A percentile compares a stretch with the other conserved stretches of the same genome.
Conservation (phyloP, 2,797 vertebrate species). For the Pempheris klunzingeri region DNA sequence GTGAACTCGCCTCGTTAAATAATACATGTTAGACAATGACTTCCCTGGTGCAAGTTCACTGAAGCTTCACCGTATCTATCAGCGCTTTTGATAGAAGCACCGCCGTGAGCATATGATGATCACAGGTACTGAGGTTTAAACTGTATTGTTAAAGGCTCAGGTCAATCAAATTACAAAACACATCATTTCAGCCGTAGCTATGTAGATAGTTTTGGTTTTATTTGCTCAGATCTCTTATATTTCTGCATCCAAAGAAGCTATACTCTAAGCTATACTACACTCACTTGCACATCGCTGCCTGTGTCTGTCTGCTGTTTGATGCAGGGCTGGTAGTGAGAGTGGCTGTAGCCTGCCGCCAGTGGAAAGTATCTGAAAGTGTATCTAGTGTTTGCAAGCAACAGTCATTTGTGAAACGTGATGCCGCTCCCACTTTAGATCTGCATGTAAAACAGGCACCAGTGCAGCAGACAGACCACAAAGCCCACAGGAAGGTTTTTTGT, state of each 20-base stretch:
- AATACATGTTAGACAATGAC: slow-evolving; percentile 42
- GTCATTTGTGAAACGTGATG: background rate
- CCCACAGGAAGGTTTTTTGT: slow-evolving; percentile 19
- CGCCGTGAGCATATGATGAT: background rate
- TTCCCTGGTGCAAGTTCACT: slow-evolving; percentile 18
- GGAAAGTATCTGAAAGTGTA: background rate
- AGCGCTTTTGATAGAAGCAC: background rate
- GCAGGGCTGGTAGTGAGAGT: background rate
- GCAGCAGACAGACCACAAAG: background rate
- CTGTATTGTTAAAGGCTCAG: background rate
- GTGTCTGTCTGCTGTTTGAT: background rate
- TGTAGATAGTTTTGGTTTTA: background rate
- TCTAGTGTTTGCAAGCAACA: background rate
- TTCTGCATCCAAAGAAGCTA: background rate
- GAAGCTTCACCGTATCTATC: background rate
- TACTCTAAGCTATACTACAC: background rate
- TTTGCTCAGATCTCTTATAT: background rate
- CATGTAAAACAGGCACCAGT: background rate
- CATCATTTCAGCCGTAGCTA: background rate
- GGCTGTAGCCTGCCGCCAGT: background rate
- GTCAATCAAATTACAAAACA: background rate
- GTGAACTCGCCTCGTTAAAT: slow-evolving; percentile 58
- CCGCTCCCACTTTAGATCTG: background rate
- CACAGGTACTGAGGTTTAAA: background rate
- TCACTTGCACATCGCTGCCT: background rate